Evolutionary conservation across 2,113 vertebrate species (phyloP).

Genomic region (Merops nubicus): DNA sequence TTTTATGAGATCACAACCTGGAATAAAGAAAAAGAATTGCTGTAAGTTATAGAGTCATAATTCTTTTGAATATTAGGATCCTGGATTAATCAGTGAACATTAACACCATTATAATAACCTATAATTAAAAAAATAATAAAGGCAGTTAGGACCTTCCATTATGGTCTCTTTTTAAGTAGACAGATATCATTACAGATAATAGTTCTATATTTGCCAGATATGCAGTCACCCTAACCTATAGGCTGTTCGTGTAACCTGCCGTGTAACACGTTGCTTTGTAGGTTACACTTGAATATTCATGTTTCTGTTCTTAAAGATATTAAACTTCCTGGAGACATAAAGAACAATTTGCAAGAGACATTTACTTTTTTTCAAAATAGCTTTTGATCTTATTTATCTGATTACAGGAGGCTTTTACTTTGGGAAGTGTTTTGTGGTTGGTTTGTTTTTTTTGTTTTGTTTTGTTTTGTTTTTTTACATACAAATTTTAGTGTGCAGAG

Average conservation of each 20-base stretch:
- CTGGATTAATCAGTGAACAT: conserved; percentile 34
- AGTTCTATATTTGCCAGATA: conserved; percentile 29
- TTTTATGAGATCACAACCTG: conserved; percentile 43
- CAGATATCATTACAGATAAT: conserved; percentile 42
- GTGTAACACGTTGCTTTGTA: not conserved
- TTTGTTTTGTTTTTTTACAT: not conserved
- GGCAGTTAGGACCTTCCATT: conserved; percentile 51
- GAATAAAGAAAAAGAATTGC: conserved; percentile 57
- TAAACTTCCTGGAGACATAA: conserved; percentile 18
- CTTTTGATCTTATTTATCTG: conserved; percentile 48
- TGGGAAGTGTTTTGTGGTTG: not conserved
- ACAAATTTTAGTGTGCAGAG: conserved; percentile 66
- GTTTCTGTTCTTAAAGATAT: not conserved
- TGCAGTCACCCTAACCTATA: conserved; percentile 45
- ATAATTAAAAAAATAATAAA: conserved; percentile 64
- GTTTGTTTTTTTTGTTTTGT: not conserved
- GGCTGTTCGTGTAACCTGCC: conserved; percentile 11
- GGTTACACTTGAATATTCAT: not conserved
- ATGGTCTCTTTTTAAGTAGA: conserved; percentile 33
- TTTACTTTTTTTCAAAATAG: not conserved
- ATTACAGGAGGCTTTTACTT: conserved; percentile 29
- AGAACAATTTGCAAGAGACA: not conserved
- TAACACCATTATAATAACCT: conserved; percentile 43
- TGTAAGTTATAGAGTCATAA: conserved; percentile 61
- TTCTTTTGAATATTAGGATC: conserved; percentile 48